These are phyloP conservation scores for Ichneumoninae sp. DNA, from an alignment of 2,888 invertebrate genomes.

Conservation along the genomic window DNA sequence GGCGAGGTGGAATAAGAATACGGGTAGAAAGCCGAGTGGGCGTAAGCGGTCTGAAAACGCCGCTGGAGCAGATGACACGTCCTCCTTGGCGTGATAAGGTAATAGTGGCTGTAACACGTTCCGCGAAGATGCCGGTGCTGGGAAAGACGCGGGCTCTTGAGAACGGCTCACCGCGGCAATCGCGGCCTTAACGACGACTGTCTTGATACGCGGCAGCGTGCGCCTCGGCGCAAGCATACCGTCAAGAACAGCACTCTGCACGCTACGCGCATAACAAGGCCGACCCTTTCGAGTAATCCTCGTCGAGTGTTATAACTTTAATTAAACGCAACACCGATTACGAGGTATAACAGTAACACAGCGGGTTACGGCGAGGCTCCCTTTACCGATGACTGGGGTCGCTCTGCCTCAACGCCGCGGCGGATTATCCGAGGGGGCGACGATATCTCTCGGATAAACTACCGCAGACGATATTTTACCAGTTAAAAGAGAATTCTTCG, in stretches of 20 bases:
- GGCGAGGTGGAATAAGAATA: slow-evolving; percentile 30
- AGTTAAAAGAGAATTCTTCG: neutral
- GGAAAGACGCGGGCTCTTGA: slow-evolving; percentile 78
- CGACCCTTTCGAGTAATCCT: slow-evolving; percentile 59
- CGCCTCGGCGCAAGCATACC: slow-evolving; percentile 51
- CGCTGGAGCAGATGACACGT: slow-evolving; percentile 83
- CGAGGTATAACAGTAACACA: slow-evolving; percentile 65
- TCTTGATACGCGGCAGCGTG: slow-evolving; percentile 72
- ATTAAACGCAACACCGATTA: slow-evolving; percentile 77
- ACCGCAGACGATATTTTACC: slow-evolving; percentile 2
- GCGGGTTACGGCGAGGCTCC: slow-evolving; percentile 51
- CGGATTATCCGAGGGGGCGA: slow-evolving; percentile 46
- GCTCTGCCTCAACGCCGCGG: slow-evolving; percentile 11
- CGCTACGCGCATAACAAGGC: slow-evolving; percentile 69
- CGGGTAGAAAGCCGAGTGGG: slow-evolving; percentile 37
- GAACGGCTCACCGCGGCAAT: slow-evolving; percentile 74
- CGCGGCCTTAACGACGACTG: slow-evolving; percentile 80
- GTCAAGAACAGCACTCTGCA: slow-evolving; percentile 59
- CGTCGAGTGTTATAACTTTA: slow-evolving; percentile 77
- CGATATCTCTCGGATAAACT: slow-evolving; percentile 52
- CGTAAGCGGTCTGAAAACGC: slow-evolving; percentile 38
- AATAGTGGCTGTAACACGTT: slow-evolving; percentile 80
- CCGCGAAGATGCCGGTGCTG: slow-evolving; percentile 83
- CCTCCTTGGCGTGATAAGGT: slow-evolving; percentile 80
- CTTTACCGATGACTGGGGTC: slow-evolving; percentile 47